A percentile compares a stretch with the other conserved stretches of the same genome.
Conservation (phyloP, 2,113 vertebrate genomes). For the Brienomyrus brachyistius region DNA sequence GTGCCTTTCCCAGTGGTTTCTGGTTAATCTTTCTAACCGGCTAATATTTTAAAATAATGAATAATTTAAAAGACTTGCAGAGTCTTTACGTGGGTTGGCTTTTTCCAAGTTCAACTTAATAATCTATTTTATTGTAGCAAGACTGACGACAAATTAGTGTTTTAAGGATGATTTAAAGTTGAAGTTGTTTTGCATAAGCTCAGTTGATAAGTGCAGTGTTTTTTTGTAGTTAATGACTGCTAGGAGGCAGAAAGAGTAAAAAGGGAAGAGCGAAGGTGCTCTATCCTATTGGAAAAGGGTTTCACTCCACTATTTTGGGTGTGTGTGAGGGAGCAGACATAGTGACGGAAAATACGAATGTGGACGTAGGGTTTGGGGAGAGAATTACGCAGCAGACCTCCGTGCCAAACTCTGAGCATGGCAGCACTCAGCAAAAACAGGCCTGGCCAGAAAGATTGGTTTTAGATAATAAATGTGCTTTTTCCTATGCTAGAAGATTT, state of each 20-base stretch:
- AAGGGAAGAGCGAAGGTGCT: not conserved
- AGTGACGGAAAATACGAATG: not conserved
- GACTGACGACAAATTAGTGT: not conserved
- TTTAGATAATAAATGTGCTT: not conserved
- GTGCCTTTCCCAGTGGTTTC: slow-evolving; percentile 5
- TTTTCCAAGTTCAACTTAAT: not conserved
- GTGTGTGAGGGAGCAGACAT: not conserved
- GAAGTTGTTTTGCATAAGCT: not conserved
- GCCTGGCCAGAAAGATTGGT: not conserved
- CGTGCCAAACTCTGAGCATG: not conserved
- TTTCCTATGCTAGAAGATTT: not conserved
- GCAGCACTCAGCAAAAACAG: not conserved
- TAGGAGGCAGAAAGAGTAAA: not conserved
- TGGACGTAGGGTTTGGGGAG: not conserved
- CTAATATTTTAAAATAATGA: too few species aligned
- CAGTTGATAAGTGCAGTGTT: not conserved
- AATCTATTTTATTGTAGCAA: not conserved
- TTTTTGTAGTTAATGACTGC: not conserved
- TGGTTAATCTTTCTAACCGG: not conserved
- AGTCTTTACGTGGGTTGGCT: not conserved
- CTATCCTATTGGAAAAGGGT: not conserved
- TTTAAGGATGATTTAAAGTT: not conserved
- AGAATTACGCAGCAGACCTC: not conserved
- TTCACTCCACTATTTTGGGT: not conserved
- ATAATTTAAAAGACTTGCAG: not conserved